Evolutionary conservation across 2,113 vertebrate genomes (phyloP), one percentile per base, ranked within the genome.

Genomic region (Lepus americanus): DNA sequence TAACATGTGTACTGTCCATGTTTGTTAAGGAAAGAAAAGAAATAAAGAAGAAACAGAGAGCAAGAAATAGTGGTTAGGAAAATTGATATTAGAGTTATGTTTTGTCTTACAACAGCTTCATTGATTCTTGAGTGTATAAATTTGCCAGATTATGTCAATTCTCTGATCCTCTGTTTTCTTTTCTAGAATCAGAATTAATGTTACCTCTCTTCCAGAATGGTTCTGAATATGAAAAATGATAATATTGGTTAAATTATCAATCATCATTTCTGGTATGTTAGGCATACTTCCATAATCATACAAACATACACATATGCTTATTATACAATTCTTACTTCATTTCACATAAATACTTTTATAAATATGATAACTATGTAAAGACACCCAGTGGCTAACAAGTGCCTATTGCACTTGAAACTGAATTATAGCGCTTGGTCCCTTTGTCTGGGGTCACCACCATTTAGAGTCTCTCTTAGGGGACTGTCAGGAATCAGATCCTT

Each of bases 261-360:
- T 67, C 49, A 77, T 66, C 63, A 87, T 84, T 79, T 23, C n/a
- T 69, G 5, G 3, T 79, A 61, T 4, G n/a, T 87, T 55, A 31
- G 1, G 59, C 7, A 36, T 6, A 66, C 10, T 1, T 23, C 27
- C 14, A 66, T 19, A 72, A 19, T 11, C 17, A 64, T 14, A 20
- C 1, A 88, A 3, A 72, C 9, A 17, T 13, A 78, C 9, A 78
- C 9, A 25, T 0, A 23, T 9, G 1, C 22, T 96, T 80, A 90
- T 63, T 93, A 55, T 6, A 31, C 3, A 55, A 36, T n/a, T 74
- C 25, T 69, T 66, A 70, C 25, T 1, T 79, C 80, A 7, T 27
- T 80, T 94, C 36, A 72, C 33, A 64, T 78, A 84, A 73, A 67
- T 79, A 78, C 23, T 36, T 80, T n/a, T 85, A 64, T 85, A 87